Conservation (phyloP, 2,888 invertebrate genomes). For the Trissolcus japonicus region DNA sequence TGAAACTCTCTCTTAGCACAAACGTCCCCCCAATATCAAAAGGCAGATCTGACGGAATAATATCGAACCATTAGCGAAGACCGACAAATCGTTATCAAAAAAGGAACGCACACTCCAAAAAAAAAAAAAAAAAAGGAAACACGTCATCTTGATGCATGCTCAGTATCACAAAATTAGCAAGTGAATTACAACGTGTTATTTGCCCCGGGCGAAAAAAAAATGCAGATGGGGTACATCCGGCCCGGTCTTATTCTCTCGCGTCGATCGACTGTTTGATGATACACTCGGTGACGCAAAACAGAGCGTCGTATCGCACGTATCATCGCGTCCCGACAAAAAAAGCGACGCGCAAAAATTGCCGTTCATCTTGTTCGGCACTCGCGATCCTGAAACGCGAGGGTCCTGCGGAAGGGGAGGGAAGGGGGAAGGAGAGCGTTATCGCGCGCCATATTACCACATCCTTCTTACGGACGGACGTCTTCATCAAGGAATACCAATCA, state of each 20-base stretch:
- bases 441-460: constrained; percentile 56
- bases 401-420: too few species aligned
- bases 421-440: constrained; percentile 49
- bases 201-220: constrained; percentile 23
- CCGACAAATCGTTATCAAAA: constrained; percentile 28
- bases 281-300: constrained; percentile 53
- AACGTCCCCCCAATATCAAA: too few species aligned
- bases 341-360: constrained; percentile 57
- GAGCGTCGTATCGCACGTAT: constrained; percentile 48
- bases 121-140: too few species aligned
- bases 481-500: constrained; percentile 68
- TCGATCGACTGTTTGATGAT: constrained; percentile 48
- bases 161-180: constrained; percentile 48
- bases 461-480: constrained; percentile 64
- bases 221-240: constrained; percentile 12
- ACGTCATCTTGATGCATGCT: constrained; percentile 1
- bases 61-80: constrained; percentile 39
- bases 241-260: constrained; percentile 21
- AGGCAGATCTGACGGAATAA: too few species aligned
- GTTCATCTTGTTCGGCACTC: constrained; percentile 57
- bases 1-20: too few species aligned
- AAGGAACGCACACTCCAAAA: background rate
- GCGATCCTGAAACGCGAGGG: constrained; percentile 34
- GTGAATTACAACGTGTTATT: constrained; percentile 52
- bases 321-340: constrained; percentile 38